These are phyloP conservation scores for Felis chaus DNA, from an alignment of 2,113 vertebrate genomes.

Conservation along the genomic window DNA sequence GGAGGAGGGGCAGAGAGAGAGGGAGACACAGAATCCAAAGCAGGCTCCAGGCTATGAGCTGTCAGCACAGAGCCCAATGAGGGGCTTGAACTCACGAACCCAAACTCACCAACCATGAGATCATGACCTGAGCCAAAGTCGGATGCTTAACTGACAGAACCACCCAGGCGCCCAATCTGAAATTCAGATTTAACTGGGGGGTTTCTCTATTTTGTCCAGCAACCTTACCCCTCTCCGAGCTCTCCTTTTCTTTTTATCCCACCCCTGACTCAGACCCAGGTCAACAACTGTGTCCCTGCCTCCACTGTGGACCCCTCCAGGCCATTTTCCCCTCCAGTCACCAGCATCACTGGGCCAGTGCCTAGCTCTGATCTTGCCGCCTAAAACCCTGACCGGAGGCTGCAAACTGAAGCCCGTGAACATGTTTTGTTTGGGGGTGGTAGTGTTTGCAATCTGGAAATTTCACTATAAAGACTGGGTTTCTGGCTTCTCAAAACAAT, in stretches of 20 bases:
- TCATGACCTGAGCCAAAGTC: too few relatives aligned
- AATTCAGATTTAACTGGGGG: not conserved
- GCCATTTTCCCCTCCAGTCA: not conserved
- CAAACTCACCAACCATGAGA: too few relatives aligned
- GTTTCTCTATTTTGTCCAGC: not conserved
- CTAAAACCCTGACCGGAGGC: not conserved
- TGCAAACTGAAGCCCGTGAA: not conserved
- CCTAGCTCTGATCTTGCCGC: not conserved
- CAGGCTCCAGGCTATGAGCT: too few relatives aligned
- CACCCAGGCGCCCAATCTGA: not conserved
- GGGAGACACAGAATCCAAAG: too few relatives aligned
- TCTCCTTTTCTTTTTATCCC: not conserved
- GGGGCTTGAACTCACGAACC: too few relatives aligned
- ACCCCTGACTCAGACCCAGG: too few relatives aligned
- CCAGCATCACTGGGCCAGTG: not conserved
- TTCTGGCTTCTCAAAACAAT: not conserved
- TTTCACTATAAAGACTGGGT: not conserved
- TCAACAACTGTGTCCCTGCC: not conserved
- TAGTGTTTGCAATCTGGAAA: not conserved
- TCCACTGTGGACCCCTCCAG: too few relatives aligned
- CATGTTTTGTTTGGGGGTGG: not conserved
- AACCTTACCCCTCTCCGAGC: not conserved
- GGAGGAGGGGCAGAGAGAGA: too few relatives aligned
- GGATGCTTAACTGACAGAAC: too few relatives aligned
- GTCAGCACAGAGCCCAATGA: too few relatives aligned